Evolutionary conservation across 2,113 vertebrate genomes (phyloP).

Genomic region (Sclerurus mexicanus): DNA sequence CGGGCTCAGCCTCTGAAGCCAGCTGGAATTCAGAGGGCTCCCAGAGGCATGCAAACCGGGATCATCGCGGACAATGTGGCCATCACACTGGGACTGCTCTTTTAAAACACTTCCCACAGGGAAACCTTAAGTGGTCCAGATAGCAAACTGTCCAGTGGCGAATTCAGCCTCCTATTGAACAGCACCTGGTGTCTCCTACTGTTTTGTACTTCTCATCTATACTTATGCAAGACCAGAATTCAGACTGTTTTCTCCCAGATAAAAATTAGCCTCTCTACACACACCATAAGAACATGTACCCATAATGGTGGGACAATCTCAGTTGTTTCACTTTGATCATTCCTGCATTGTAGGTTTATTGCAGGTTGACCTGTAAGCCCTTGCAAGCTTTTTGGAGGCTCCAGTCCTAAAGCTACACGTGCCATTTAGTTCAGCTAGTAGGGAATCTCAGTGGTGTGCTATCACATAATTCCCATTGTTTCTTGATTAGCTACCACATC

Average conservation of each 20-base stretch:
- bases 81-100: not conserved
- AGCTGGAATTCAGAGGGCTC: not conserved
- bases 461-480: not conserved
- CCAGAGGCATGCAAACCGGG: fast-evolving
- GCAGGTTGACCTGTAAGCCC: not conserved
- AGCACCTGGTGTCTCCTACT: not conserved
- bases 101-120: fast-evolving
- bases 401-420: not conserved
- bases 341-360: not conserved
- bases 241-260: not conserved
- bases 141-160: not conserved
- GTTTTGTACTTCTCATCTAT: not conserved
- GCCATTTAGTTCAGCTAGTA: not conserved
- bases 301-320: not conserved
- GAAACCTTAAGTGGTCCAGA: fast-evolving
- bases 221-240: not conserved
- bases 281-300: not conserved
- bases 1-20: not conserved
- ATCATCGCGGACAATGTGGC: fast-evolving
- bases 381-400: not conserved
- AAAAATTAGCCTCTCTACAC: not conserved
- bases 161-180: not conserved
- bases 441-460: not conserved
- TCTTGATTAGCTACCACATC: not conserved
- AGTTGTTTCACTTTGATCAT: not conserved